Evolutionary conservation across 2,888 invertebrate species (phyloP).

Genomic region (Dynastes maya): DNA sequence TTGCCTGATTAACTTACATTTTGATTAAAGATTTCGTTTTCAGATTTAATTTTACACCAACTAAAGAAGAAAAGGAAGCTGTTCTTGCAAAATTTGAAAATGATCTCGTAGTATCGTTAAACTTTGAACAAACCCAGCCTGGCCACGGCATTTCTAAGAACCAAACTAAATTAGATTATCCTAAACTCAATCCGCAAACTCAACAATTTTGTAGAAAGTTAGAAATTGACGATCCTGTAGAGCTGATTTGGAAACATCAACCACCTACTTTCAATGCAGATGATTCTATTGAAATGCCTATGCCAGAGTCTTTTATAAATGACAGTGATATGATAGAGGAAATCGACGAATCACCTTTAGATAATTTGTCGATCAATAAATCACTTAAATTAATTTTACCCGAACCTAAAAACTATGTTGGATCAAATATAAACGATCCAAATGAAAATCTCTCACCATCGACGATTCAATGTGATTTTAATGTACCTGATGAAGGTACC

Average conservation of each 20-base stretch:
- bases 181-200: constrained; percentile 81
- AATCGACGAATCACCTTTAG: constrained; percentile 47
- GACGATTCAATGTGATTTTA: constrained; percentile 15
- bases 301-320: constrained; percentile 51
- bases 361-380: constrained; percentile 49
- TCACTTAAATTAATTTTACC: constrained; percentile 59
- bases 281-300: constrained; percentile 46
- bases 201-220: constrained; percentile 78
- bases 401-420: constrained; percentile 59
- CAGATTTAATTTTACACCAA: constrained; percentile 84
- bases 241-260: constrained; percentile 72
- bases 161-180: constrained; percentile 69
- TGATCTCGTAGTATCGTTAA: constrained; percentile 81
- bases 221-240: constrained; percentile 87
- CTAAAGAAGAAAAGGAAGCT: constrained; percentile 80
- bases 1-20: background rate
- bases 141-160: constrained; percentile 70
- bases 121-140: constrained; percentile 85
- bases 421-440: constrained; percentile 15
- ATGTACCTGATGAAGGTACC: constrained; percentile 10
- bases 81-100: constrained; percentile 78
- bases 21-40: constrained; percentile 57
- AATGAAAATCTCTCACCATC: constrained; percentile 2
- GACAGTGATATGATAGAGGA: constrained; percentile 52
- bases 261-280: constrained; percentile 61